Base-by-base conservation (phyloP, 2,888 invertebrate genomes). In the Apotomis betuletana region DNA sequence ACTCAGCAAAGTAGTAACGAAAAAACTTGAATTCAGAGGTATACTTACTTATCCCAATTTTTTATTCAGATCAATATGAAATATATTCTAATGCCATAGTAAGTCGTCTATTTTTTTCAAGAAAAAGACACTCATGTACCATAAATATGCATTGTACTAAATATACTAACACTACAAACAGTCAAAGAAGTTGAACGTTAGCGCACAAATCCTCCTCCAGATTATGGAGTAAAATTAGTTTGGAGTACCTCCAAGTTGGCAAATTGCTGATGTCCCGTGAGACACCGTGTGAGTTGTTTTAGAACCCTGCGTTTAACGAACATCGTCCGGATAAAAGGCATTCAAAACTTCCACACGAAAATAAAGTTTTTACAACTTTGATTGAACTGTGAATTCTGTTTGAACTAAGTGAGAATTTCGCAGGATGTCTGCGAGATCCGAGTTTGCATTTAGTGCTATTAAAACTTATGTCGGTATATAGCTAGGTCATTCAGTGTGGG, bases 211-310 rank as follows among this genome's bases (percentile, higher is more conserved):
- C 77, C 77, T 76, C 75, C 60, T 65, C 75, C 75, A 81, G 80
- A 81, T 83, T 85, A 83, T 79, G 78, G 78, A 81, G 79, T 80
- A 81, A 87, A 87, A 87, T 86, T 87, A 87, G 86, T 87, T 87
- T 83, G 76, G 81, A 86, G 83, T 79, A 81, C 79, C 83, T 80
- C 75, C 73, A 76, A 84, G 81, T 85, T 80, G 69, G 82, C 79
- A 77, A 77, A 79, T 78, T 78, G 76, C 75, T 68, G 79, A 78
- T 79, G 82, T 84, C 84, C 84, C 81, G 58, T 74, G 80, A 77
- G 72, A 67, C 67, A 60, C 27, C 72, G 85, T 83, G 81, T 75
- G 79, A 79, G 77, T 65, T 82, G 81, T 83, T 86, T 86, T 82
- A 81, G 79, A 80, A 76, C 63, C 72, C 36, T 68, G 72, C 75